Conservation (phyloP, 2,888 invertebrate species). For the Callinectes sapidus region DNA sequence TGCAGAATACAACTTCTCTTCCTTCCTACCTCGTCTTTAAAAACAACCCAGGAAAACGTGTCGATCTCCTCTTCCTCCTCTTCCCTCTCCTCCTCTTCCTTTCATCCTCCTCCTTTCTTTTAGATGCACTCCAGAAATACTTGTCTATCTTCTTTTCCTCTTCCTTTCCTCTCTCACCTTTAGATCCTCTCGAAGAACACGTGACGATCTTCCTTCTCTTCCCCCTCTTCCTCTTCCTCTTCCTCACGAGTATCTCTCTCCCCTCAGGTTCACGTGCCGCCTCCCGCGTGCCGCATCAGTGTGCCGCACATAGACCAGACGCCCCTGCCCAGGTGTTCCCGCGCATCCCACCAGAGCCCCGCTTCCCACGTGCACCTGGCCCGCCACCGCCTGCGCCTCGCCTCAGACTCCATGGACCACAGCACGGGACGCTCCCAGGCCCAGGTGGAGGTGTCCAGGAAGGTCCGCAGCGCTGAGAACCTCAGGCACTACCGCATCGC, state of each 20-base stretch:
- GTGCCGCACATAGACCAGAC: constrained; percentile 62
- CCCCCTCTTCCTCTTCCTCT: neutral
- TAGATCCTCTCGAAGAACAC: neutral
- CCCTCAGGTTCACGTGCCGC: constrained; percentile 58
- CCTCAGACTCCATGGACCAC: constrained; percentile 64
- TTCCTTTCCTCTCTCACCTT: neutral
- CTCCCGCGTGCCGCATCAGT: constrained; percentile 55
- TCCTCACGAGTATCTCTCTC: neutral
- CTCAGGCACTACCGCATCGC: constrained; percentile 56
- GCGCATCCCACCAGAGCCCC: constrained; percentile 41
- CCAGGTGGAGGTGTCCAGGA: constrained; percentile 51
- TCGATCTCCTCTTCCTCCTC: neutral
- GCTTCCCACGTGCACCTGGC: constrained; percentile 47
- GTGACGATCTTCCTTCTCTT: neutral
- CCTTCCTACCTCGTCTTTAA: no score
- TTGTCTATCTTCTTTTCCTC: neutral
- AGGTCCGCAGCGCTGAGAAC: constrained; percentile 70
- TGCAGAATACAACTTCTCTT: no score
- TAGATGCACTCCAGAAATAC: neutral
- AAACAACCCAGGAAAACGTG: no score
- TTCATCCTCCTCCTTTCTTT: constrained; percentile 11
- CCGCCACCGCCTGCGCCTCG: constrained; percentile 61
- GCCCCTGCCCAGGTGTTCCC: constrained; percentile 45
- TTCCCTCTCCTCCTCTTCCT: neutral
- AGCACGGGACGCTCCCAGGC: constrained; percentile 19